Evolutionary conservation across 2,888 invertebrate species (phyloP).

Genomic region (Parthenolecanium corni): DNA sequence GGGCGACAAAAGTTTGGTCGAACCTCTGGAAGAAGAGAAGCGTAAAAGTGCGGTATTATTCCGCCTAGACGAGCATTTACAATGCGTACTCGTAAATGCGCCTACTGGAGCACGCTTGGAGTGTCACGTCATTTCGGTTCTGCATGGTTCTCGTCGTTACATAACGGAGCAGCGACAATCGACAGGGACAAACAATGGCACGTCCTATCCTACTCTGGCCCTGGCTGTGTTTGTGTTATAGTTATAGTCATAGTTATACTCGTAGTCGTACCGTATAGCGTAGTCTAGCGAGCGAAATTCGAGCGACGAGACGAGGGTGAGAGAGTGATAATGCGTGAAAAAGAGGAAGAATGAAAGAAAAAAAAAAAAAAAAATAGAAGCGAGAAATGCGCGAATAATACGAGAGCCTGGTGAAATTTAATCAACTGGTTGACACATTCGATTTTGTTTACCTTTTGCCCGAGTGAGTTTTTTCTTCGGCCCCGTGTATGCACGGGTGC

Average conservation of each 20-base stretch:
- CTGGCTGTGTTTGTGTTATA: too few relatives aligned
- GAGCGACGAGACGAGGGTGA: neutral
- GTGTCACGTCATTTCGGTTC: neutral
- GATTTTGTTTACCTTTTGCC: conserved; percentile 21
- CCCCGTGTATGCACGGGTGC: too few relatives aligned
- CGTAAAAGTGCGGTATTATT: neutral
- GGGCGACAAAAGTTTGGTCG: too few relatives aligned
- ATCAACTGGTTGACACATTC: conserved; percentile 22
- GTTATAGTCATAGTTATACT: too few relatives aligned
- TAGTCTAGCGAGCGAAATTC: too few relatives aligned
- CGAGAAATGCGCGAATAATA: too few relatives aligned
- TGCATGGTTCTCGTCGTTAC: neutral
- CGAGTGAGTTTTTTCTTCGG: conserved; percentile 2
- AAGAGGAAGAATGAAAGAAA: neutral
- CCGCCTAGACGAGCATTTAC: neutral
- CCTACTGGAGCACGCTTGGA: too few relatives aligned
- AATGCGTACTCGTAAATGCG: neutral
- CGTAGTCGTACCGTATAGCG: too few relatives aligned
- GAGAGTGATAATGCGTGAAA: neutral
- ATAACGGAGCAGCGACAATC: too few relatives aligned
- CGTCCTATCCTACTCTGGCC: too few relatives aligned
- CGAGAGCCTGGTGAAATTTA: neutral
- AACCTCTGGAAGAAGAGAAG: neutral
- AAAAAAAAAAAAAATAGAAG: too few relatives aligned
- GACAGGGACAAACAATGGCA: too few relatives aligned